Evolutionary conservation across 1,140 invertebrate genomes (phyloP).

Genomic region (Drosophila quadrilineata): DNA sequence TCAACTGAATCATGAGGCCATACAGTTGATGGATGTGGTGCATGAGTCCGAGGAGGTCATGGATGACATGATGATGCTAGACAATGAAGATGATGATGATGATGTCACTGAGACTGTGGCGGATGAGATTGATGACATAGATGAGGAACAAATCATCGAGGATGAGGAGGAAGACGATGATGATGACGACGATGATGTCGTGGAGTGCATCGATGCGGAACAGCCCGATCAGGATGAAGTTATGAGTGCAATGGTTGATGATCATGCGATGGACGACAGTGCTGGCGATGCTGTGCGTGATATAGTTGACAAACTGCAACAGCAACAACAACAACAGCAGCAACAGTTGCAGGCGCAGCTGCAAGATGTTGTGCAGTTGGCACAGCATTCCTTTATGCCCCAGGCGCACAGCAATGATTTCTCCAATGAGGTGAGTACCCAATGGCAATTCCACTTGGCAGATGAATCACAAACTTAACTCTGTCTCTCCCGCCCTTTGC

Average conservation of each 20-base stretch:
- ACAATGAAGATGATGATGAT: too few relatives aligned
- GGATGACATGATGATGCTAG: conserved; percentile 60
- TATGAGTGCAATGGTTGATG: conserved; percentile 63
- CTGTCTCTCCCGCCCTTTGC: not conserved
- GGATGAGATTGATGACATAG: conserved; percentile 55
- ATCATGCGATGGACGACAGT: conserved; percentile 44
- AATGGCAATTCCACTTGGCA: not conserved
- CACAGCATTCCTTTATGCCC: conserved; percentile 63
- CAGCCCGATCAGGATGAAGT: conserved; percentile 50
- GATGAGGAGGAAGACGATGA: conserved; percentile 58
- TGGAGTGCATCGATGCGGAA: conserved; percentile 35
- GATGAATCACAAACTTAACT: not conserved
- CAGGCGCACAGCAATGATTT: conserved; percentile 56
- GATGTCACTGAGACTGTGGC: conserved; percentile 46
- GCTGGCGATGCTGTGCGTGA: conserved; percentile 63
- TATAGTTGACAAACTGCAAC: conserved; percentile 71
- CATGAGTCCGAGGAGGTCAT: conserved; percentile 56
- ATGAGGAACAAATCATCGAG: conserved; percentile 57
- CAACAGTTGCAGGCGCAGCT: conserved; percentile 49
- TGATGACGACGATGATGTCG: conserved; percentile 53
- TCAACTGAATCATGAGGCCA: conserved; percentile 56
- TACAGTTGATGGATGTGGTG: conserved; percentile 71
- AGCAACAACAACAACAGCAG: conserved; percentile 60
- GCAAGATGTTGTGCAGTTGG: conserved; percentile 62
- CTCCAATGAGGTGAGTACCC: conserved; percentile 49